Percentiles rank a stretch among this genome's conserved stretches.
Evolutionary conservation across 2,113 vertebrate species (phyloP).

Genomic region (Pseudolaguvia tuberculata): DNA sequence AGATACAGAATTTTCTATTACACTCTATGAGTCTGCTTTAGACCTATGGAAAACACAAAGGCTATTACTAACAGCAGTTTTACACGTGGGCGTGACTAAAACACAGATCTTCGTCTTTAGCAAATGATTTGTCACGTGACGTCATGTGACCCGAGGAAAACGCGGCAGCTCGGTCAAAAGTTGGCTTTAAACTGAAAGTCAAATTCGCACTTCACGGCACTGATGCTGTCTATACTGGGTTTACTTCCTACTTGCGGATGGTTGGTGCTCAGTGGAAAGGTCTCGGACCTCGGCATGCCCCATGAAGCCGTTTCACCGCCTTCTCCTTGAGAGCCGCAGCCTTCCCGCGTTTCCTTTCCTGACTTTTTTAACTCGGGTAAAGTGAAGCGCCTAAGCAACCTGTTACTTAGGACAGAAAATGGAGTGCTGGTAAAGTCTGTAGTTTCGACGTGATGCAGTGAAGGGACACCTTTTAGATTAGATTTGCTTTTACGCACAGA

Average conservation of each 20-base stretch:
- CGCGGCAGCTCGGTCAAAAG: constrained; percentile 4
- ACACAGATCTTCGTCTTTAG: not conserved
- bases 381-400: constrained; percentile 62
- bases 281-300: constrained; percentile 62
- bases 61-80: not conserved
- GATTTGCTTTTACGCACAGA: constrained; percentile 53
- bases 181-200: constrained; percentile 56
- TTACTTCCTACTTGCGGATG: constrained; percentile 64
- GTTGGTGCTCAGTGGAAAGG: constrained; percentile 53
- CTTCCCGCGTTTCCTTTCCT: constrained; percentile 23
- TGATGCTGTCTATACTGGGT: constrained; percentile 70
- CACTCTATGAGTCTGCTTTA: no score
- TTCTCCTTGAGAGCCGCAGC: not conserved
- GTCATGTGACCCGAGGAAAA: not conserved
- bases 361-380: constrained; percentile 62
- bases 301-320: constrained; percentile 5
- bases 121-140: not conserved
- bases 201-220: constrained; percentile 70
- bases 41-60: no score
- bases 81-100: not conserved
- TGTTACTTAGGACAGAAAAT: constrained; percentile 58
- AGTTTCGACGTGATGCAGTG: constrained; percentile 28
- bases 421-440: constrained; percentile 21
- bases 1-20: not conserved
- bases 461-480: constrained; percentile 31